These are phyloP conservation scores for Drosophila burlai DNA, from an alignment of 1,140 invertebrate species.

Conservation along the genomic window DNA sequence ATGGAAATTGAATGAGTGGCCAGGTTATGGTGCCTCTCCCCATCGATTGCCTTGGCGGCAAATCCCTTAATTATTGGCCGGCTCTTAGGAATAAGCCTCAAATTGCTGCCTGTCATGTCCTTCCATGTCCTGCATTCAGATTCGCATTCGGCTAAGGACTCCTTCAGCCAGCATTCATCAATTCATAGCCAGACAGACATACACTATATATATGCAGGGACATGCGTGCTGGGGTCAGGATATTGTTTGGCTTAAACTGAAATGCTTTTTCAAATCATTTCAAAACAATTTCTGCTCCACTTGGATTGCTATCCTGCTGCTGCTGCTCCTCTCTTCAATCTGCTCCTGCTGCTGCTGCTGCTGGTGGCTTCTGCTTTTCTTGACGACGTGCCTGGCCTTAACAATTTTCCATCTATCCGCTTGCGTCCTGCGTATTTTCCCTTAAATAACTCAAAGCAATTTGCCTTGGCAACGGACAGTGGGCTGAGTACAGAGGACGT, in stretches of 20 bases:
- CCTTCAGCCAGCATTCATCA: slow-evolving; percentile 24
- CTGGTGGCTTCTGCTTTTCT: slow-evolving; percentile 5
- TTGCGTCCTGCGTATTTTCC: slow-evolving; percentile 11
- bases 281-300: slow-evolving; percentile 42
- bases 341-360: slow-evolving; percentile 1
- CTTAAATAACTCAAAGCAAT: slow-evolving; percentile 64
- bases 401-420: slow-evolving; percentile 25
- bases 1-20: slow-evolving; percentile 27
- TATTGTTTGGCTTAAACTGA: slow-evolving; percentile 47
- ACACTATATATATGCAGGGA: background rate
- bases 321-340: slow-evolving; percentile 3
- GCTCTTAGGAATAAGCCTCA: slow-evolving; percentile 10
- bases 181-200: slow-evolving; percentile 13
- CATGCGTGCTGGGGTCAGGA: slow-evolving; percentile 18
- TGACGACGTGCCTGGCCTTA: slow-evolving; percentile 59
- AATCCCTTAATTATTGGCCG: slow-evolving; percentile 25
- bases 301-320: background rate
- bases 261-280: slow-evolving; percentile 56
- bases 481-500: background rate
- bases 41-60: slow-evolving; percentile 16
- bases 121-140: slow-evolving; percentile 18
- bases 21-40: background rate
- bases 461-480: slow-evolving; percentile 43
- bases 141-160: background rate
- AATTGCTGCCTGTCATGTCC: slow-evolving; percentile 11